Base-by-base conservation (phyloP, 2,888 invertebrate genomes). In the Mythimna vitellina region DNA sequence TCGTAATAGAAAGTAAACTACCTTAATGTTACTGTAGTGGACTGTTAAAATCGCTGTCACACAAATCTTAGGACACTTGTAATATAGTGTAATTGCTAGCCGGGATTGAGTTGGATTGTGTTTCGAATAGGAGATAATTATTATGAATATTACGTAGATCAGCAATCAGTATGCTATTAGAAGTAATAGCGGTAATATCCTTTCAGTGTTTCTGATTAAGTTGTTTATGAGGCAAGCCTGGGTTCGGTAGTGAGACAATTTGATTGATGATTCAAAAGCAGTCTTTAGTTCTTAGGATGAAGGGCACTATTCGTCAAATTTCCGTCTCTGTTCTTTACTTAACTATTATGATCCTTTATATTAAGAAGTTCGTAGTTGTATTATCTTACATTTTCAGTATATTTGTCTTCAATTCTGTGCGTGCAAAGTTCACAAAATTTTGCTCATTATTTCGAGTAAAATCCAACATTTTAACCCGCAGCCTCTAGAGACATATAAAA, bases 1-100 rank as follows among this genome's bases (percentile, higher is more conserved):
- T 85, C 87, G 90, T 92, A 92, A 91, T 92, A 89, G 92, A 92
- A 90, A 90, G 88, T 89, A 83, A 81, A 77, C 76, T 76, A 71
- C 79, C 75, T 88, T 88, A 83, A 84, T 80, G 84, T 83, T 84
- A 65, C 80, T 78, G 74, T 81, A 87, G 82, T 76, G 80, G 82
- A 77, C 74, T 65, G 69, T 67, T 78, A 76, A 79, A 81, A 83
- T 67, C 61, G 75, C 70, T 80, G 81, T 78, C 81, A 68, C 83
- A 84, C 86, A 81, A 83, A 81, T 81, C 83, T 79, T 80, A 58
- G 61, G 69, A 76, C 80, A 83, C 66, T 80, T 79, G 80, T 81
- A 75, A 81, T 76, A 80, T 82, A 80, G 70, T 81, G 83, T 75
- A 75, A 81, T 81, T 80, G 81, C 65, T 10, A 25, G 17, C 54